A percentile compares a stretch with the other conserved stretches of the same genome.
Conservation (phyloP, 2,113 vertebrate genomes). For the Thermophis baileyi region DNA sequence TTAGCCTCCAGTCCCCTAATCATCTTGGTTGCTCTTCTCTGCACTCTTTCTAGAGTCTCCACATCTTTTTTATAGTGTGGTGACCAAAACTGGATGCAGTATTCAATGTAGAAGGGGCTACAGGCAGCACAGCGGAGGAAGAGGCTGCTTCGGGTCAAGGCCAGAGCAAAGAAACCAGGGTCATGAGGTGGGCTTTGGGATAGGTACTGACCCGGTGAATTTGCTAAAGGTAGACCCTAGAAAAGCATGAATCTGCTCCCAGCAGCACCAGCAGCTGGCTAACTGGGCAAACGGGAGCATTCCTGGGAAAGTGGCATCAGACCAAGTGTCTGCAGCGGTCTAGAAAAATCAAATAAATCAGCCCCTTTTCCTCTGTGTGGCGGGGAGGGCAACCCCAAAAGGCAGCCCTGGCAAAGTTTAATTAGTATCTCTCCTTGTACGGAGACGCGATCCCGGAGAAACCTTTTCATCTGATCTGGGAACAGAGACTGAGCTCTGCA, state of each 20-base stretch:
- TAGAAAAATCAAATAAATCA: slow-evolving; percentile 22
- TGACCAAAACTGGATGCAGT: too few relatives aligned
- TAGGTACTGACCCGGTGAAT: background rate
- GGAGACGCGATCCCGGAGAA: slow-evolving; percentile 18
- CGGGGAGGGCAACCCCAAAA: slow-evolving; percentile 45
- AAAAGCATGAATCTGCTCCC: slow-evolving; percentile 13
- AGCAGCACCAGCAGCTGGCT: slow-evolving; percentile 53
- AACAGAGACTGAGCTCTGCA: slow-evolving; percentile 32
- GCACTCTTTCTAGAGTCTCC: too few relatives aligned
- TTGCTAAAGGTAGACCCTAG: background rate
- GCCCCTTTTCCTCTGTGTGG: slow-evolving; percentile 15
- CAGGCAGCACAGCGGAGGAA: too few relatives aligned
- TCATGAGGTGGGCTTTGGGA: background rate
- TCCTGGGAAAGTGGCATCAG: slow-evolving; percentile 51
- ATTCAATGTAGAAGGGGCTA: background rate
- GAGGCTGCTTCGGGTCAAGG: background rate
- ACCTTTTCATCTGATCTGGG: slow-evolving; percentile 51
- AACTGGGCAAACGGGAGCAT: slow-evolving; percentile 52
- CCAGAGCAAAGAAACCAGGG: background rate
- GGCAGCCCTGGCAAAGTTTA: slow-evolving; percentile 37
- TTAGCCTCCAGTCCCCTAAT: too few relatives aligned
- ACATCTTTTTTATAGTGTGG: too few relatives aligned
- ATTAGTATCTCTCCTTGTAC: slow-evolving; percentile 49
- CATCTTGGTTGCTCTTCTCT: too few relatives aligned
- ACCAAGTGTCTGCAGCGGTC: slow-evolving; percentile 23